Percentiles rank a stretch among this genome's conserved stretches.
These are phyloP conservation scores for Clytia hemisphaerica DNA, from an alignment of 30 jellyfish, hydroid and myxozoan species.

Conservation along the genomic window DNA sequence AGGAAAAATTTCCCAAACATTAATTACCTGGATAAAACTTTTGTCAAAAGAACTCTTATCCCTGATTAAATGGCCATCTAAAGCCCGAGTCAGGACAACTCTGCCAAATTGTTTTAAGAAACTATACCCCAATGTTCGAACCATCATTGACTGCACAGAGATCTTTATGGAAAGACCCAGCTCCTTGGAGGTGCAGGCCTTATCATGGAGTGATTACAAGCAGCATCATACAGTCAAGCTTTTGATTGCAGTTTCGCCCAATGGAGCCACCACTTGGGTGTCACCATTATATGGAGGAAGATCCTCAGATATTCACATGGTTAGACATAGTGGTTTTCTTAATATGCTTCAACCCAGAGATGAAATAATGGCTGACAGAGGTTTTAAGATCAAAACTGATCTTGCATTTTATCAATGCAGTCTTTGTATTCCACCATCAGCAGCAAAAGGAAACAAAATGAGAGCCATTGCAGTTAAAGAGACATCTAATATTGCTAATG, in stretches of 20 bases:
- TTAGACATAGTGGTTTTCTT: conserved; percentile 39
- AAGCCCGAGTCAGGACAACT: conserved; percentile 27
- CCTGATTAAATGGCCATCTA: conserved; percentile 65
- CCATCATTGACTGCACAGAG: conserved; percentile 58
- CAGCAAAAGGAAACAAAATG: conserved; percentile 46
- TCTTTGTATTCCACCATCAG: conserved; percentile 51
- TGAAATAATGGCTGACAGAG: conserved; percentile 54
- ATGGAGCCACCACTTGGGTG: conserved; percentile 64
- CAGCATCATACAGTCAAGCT: conserved; percentile 65
- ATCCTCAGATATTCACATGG: conserved; percentile 37
- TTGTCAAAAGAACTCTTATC: conserved; percentile 36
- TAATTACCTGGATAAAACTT: conserved; percentile 50
- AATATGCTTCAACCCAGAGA: conserved; percentile 42
- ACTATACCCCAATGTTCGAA: conserved; percentile 39
- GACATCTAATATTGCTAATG: conserved; percentile 51
- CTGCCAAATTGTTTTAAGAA: conserved; percentile 44
- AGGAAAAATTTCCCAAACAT: conserved; percentile 23
- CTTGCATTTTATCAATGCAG: conserved; percentile 35
- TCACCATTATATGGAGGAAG: conserved; percentile 72
- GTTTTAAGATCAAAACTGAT: conserved; percentile 46
- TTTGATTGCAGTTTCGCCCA: conserved; percentile 40
- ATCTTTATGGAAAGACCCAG: conserved; percentile 57
- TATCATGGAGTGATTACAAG: conserved; percentile 42
- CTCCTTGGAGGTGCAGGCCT: conserved; percentile 23
- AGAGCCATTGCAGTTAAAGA: conserved; percentile 13